Percentiles rank a stretch among this genome's conserved stretches.
Conservation (phyloP, 2,888 invertebrate species). For the Dioctria linearis region DNA sequence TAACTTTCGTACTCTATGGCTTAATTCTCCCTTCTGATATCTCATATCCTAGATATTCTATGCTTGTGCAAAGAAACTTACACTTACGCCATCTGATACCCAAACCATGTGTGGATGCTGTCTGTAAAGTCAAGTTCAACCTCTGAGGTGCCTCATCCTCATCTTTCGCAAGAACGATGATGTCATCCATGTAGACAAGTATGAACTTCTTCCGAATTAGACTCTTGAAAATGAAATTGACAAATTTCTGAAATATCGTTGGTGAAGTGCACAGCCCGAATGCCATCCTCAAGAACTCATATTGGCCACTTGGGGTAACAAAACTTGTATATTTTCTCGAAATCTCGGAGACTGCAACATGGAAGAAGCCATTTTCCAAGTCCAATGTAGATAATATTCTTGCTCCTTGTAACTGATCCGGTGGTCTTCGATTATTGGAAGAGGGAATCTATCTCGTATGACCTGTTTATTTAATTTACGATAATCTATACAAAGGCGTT, state of each 20-base stretch:
- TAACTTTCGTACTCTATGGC: background rate
- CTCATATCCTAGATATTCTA: slow-evolving; percentile 23
- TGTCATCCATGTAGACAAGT: slow-evolving; percentile 59
- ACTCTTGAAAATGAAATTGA: background rate
- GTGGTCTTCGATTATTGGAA: background rate
- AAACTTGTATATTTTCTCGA: too few relatives aligned
- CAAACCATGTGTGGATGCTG: slow-evolving; percentile 55
- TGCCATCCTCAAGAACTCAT: background rate
- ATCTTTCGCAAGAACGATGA: slow-evolving; percentile 57
- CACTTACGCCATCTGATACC: slow-evolving; percentile 59
- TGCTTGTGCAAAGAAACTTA: slow-evolving; percentile 55
- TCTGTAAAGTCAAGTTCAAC: slow-evolving; percentile 52
- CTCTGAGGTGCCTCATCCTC: slow-evolving; percentile 56
- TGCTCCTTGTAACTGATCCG: background rate
- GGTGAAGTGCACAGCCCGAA: slow-evolving; percentile 25
- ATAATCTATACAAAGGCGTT: slow-evolving; percentile 36
- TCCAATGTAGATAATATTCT: too few relatives aligned
- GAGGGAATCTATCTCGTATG: background rate
- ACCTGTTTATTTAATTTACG: too few relatives aligned
- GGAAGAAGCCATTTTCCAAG: background rate
- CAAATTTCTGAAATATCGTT: slow-evolving; percentile 6
- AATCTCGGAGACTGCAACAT: too few relatives aligned
- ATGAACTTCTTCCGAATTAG: slow-evolving; percentile 3
- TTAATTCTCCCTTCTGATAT: background rate
- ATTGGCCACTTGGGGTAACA: background rate